Conservation (phyloP, 2,797 vertebrate species). For the Salarias fasciatus region DNA sequence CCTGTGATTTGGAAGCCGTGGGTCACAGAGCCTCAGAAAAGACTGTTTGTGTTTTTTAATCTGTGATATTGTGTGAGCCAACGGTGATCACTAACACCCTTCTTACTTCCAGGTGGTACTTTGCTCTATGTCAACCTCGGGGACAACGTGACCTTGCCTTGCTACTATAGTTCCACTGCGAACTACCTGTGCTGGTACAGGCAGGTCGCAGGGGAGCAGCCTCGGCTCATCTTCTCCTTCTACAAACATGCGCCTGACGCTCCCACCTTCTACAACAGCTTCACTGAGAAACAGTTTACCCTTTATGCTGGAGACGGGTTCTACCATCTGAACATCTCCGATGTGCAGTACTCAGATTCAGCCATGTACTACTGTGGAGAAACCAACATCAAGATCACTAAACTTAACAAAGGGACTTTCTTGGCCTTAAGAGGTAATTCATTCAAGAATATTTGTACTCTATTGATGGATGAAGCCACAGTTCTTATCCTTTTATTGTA, state of each 20-base stretch:
- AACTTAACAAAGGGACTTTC: slow-evolving; percentile 25
- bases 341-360: slow-evolving; percentile 38
- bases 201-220: slow-evolving; percentile 47
- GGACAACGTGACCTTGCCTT: slow-evolving; percentile 46
- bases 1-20: too few species aligned
- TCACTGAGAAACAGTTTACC: slow-evolving; percentile 33
- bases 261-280: slow-evolving; percentile 13
- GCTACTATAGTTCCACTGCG: slow-evolving; percentile 5
- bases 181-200: slow-evolving; percentile 53
- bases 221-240: slow-evolving; percentile 27
- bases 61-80: too few species aligned
- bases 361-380: slow-evolving; percentile 56
- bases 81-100: too few species aligned
- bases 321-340: slow-evolving; percentile 48
- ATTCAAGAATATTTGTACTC: too few species aligned
- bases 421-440: slow-evolving; percentile 47
- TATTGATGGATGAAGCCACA: too few species aligned
- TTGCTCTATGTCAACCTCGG: slow-evolving; percentile 37
- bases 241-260: background rate
- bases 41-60: too few species aligned
- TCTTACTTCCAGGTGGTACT: slow-evolving; percentile 41
- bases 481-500: too few species aligned
- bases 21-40: too few species aligned
- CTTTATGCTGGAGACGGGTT: background rate
- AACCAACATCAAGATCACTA: background rate